Conservation (phyloP, 2,113 vertebrate genomes). For the Hemibagrus wyckioides region DNA sequence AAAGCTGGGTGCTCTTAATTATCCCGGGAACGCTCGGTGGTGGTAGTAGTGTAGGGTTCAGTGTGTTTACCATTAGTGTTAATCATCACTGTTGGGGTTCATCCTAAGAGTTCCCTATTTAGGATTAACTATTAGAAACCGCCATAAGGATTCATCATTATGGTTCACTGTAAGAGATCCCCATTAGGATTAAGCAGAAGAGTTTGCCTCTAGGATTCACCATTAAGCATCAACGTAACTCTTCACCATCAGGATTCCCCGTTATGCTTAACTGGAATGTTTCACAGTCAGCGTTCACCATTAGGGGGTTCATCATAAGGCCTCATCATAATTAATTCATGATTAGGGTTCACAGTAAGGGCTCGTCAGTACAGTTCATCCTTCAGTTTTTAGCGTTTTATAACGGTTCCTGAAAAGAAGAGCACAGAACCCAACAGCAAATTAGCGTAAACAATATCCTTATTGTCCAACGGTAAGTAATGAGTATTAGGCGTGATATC, state of each 20-base stretch:
- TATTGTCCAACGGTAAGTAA: constrained; percentile 9
- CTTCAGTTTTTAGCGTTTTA: too few relatives aligned
- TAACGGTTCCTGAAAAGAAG: background rate
- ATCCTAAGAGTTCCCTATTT: background rate
- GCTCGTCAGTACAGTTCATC: background rate
- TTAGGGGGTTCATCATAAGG: background rate
- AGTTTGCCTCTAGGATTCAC: background rate
- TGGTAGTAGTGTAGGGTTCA: background rate
- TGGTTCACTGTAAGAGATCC: background rate
- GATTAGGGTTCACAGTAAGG: background rate
- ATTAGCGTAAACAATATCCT: background rate
- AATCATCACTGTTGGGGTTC: background rate
- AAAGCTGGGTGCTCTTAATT: background rate
- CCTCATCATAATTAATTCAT: constrained; percentile 1
- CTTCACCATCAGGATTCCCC: background rate
- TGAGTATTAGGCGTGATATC: constrained; percentile 24
- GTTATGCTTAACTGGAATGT: background rate
- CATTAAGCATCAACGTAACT: background rate
- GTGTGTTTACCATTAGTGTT: background rate
- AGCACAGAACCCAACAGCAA: background rate
- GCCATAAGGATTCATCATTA: background rate
- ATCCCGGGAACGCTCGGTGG: background rate
- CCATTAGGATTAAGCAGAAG: background rate
- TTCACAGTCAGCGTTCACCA: background rate
- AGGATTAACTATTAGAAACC: background rate